Base-by-base conservation (phyloP, 2,888 invertebrate species). In the Eupithecia pulchellata region DNA sequence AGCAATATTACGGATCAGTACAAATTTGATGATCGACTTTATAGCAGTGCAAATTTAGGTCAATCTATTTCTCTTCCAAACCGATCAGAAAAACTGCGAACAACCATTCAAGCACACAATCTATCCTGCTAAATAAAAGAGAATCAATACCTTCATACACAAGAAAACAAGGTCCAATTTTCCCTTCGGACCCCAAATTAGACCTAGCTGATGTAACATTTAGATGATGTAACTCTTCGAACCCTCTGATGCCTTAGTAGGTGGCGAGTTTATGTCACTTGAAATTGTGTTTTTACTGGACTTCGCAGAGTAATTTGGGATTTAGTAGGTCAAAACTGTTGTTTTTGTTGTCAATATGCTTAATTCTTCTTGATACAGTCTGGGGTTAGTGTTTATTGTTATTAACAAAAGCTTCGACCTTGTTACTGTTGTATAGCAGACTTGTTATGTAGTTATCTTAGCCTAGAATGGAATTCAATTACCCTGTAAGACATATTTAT, bases 161-260 rank as follows among this genome's bases (percentile, higher is more conserved):
- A 27, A 17, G 20, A 64, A 25, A 55, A 25, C 32, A 25, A 17
- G 34, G 13, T 47, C 30, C 52, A 64, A n/a, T 57, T 32, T 61
- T 52, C 25, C n/a, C 14, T 62, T 58, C 47, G 71, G 42, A 74
- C 71, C 61, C 66, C 64, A 71, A 70, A 79, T 32, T 74, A 71
- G 76, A 68, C 77, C 72, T 75, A 74, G 77, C 34, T 87, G 89
- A 52, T 52, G 20, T 20, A 20, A 20, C 47, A 20, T 20, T 47
- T 20, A 47, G n/a, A 47, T 85, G 87, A 84, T 76, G 78, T 75
- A 84, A 83, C 84, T 86, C 84, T 77, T 81, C 75, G 77, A 77
- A 77, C 72, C 78, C 74, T 75, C 83, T 84, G 75, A 75, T 78
- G 75, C 72, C 82, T 76, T 81, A 64, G 72, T 76, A 77, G 75